phyloP scores from a whole-genome alignment of 2,888 invertebrate genomes.

The Alloplasta piceator region DNA sequence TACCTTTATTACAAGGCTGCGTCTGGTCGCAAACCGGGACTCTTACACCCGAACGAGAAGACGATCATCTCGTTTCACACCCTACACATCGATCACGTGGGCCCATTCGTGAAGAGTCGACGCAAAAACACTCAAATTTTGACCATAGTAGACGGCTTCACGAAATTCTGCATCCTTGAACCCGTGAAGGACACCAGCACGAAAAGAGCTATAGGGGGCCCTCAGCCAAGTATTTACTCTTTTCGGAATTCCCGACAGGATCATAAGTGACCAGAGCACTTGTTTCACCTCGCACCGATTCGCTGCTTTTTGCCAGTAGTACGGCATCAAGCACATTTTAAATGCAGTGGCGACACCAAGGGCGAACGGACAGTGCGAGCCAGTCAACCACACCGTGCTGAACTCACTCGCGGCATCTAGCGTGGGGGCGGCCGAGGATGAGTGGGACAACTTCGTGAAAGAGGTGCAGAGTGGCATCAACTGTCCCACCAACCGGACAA shows the following conservation, averaged over 20 bases:
- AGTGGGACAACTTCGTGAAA: slow-evolving; percentile 71
- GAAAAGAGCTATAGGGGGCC: too few relatives aligned
- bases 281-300: slow-evolving; percentile 77
- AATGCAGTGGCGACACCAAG: slow-evolving; percentile 75
- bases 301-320: slow-evolving; percentile 73
- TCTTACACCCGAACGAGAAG: slow-evolving; percentile 80
- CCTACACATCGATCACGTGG: slow-evolving; percentile 81
- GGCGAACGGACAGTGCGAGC: slow-evolving; percentile 79
- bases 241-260: slow-evolving; percentile 72
- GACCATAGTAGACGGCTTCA: slow-evolving; percentile 78
- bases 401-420: slow-evolving; percentile 68
- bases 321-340: slow-evolving; percentile 73
- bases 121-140: slow-evolving; percentile 76
- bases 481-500: slow-evolving; percentile 61
- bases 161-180: slow-evolving; percentile 76
- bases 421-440: slow-evolving; percentile 60
- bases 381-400: slow-evolving; percentile 74
- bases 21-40: slow-evolving; percentile 72
- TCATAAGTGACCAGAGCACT: slow-evolving; percentile 78
- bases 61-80: slow-evolving; percentile 78
- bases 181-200: slow-evolving; percentile 62
- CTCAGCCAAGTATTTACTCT: slow-evolving; percentile 46
- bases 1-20: slow-evolving; percentile 71
- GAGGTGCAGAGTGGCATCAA: slow-evolving; percentile 70
- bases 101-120: slow-evolving; percentile 77